Percentiles rank a stretch among this genome's conserved stretches.
These are phyloP conservation scores for Parauchenoglanis ngamensis DNA, from an alignment of 2,797 vertebrate genomes.

Conservation along the genomic window DNA sequence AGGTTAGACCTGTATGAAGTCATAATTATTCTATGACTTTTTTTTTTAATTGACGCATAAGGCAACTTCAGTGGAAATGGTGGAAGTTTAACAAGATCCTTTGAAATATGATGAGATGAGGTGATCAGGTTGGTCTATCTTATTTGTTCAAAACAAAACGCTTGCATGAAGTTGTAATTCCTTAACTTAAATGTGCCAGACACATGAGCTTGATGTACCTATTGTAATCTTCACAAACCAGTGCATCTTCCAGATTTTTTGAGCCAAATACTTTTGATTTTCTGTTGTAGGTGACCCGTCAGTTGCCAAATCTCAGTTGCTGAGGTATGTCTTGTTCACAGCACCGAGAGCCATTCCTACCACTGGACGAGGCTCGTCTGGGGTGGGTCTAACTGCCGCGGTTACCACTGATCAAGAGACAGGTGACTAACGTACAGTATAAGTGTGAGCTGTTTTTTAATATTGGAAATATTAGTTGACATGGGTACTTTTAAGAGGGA, in stretches of 20 bases:
- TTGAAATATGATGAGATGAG: background rate
- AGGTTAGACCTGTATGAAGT: conserved; percentile 64
- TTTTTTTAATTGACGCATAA: background rate
- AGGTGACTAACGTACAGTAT: conserved; percentile 25
- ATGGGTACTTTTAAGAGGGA: background rate
- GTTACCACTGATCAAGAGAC: conserved; percentile 73
- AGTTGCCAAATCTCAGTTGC: conserved; percentile 69
- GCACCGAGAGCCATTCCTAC: conserved; percentile 68
- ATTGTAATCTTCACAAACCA: background rate
- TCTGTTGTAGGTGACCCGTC: conserved; percentile 63
- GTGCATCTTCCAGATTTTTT: background rate
- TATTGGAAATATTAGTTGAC: background rate
- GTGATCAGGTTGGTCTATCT: background rate
- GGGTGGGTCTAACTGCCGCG: conserved; percentile 71
- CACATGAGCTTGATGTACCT: background rate
- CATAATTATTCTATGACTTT: background rate
- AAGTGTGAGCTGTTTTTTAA: background rate
- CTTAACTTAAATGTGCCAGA: background rate
- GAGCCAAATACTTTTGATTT: background rate
- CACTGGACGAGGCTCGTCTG: conserved; percentile 69
- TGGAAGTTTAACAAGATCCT: background rate
- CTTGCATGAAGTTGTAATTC: too few relatives aligned
- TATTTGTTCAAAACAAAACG: background rate
- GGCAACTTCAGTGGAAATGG: background rate
- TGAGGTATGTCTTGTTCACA: conserved; percentile 65